phyloP scores from a whole-genome alignment of 2,888 invertebrate species.

The Pristionchus fissidentatus region DNA sequence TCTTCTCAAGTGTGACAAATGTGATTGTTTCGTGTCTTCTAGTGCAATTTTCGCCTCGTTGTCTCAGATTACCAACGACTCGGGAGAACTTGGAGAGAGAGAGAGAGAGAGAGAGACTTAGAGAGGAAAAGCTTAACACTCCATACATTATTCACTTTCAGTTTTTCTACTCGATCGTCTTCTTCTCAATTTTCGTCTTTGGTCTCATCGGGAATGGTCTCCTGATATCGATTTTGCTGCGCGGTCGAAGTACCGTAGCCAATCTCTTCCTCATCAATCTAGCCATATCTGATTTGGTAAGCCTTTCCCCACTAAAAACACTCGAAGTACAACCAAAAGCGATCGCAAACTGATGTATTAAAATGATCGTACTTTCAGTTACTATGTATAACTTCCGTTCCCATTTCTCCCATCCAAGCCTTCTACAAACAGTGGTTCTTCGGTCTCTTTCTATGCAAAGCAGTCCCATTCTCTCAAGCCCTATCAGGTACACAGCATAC shows the following conservation, averaged over 20 bases:
- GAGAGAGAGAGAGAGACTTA: neutral
- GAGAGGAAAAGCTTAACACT: neutral
- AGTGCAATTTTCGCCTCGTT: neutral
- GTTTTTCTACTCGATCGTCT: slow-evolving; percentile 69
- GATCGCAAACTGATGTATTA: neutral
- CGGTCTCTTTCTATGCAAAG: slow-evolving; percentile 89
- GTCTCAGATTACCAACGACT: neutral
- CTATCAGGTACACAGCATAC: slow-evolving; percentile 70
- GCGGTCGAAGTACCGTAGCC: slow-evolving; percentile 71
- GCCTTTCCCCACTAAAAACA: neutral
- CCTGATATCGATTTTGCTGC: slow-evolving; percentile 64
- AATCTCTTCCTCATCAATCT: slow-evolving; percentile 96
- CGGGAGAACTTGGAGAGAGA: neutral
- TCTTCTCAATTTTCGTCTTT: slow-evolving; percentile 70
- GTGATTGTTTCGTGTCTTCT: neutral
- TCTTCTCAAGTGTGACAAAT: slow-evolving; percentile 13
- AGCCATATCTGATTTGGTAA: slow-evolving; percentile 89
- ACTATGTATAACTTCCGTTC: slow-evolving; percentile 92
- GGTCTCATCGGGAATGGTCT: slow-evolving; percentile 74
- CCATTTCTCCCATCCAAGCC: slow-evolving; percentile 95
- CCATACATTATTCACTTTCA: slow-evolving; percentile 51
- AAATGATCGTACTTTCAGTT: slow-evolving; percentile 77
- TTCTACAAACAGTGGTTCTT: slow-evolving; percentile 93
- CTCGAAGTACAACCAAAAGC: neutral
- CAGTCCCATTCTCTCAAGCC: slow-evolving; percentile 93